phyloP scores from a whole-genome alignment of 1,140 invertebrate species.

The Probaryconus sp. region DNA sequence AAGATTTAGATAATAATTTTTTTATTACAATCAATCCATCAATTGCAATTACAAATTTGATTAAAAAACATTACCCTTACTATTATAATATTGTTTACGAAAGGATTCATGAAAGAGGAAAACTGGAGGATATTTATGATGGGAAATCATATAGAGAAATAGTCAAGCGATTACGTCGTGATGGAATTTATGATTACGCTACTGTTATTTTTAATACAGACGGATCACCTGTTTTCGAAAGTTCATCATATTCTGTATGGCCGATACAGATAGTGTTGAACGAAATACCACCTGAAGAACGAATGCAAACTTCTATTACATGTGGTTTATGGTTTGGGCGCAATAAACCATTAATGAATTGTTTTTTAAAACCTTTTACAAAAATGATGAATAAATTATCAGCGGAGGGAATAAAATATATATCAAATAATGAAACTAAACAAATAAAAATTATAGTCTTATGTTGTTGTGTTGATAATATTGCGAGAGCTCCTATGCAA shows the following conservation, averaged over 20 bases:
- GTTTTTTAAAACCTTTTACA: not conserved
- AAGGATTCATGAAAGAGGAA: not conserved
- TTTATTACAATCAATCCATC: constrained; percentile 5
- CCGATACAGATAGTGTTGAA: too few relatives aligned
- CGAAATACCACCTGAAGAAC: constrained; percentile 15
- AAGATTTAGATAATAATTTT: constrained; percentile 4
- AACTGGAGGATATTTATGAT: constrained; percentile 11
- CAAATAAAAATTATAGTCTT: not conserved
- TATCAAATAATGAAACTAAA: not conserved
- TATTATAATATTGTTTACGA: too few relatives aligned
- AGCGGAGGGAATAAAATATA: not conserved
- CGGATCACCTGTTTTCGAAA: too few relatives aligned
- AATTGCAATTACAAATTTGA: not conserved
- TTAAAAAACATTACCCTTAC: too few relatives aligned
- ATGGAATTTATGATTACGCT: constrained; percentile 1
- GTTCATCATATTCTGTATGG: too few relatives aligned
- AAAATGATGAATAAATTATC: constrained; percentile 4
- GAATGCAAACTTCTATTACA: constrained; percentile 7
- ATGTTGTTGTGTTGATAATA: constrained; percentile 7
- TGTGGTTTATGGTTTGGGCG: constrained; percentile 19
- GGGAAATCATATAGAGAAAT: constrained; percentile 10
- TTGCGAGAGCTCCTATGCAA: constrained; percentile 9
- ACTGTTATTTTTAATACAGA: constrained; percentile 17
- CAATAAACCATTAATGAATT: constrained; percentile 13
- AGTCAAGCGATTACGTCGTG: not conserved